Evolutionary conservation across 2,888 invertebrate genomes (phyloP).

Genomic region (Mesoligia furuncula): DNA sequence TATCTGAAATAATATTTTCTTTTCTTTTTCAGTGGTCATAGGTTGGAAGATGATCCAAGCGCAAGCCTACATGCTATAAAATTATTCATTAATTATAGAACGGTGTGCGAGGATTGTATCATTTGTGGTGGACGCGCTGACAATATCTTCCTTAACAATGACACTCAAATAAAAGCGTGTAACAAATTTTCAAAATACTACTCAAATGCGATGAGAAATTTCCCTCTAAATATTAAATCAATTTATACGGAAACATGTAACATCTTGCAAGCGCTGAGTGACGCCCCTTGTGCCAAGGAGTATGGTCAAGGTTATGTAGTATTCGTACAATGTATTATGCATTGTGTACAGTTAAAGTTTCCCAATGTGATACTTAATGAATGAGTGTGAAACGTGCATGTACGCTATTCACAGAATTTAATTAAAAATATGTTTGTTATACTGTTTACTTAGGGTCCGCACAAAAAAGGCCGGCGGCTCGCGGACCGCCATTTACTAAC

Average conservation of each 20-base stretch:
- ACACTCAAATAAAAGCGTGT: conserved; percentile 3
- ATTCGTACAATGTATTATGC: conserved; percentile 29
- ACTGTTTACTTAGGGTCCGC: too few relatives aligned
- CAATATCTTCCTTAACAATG: neutral
- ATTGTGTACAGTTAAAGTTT: conserved; percentile 1
- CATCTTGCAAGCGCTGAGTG: conserved; percentile 15
- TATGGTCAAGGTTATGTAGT: neutral
- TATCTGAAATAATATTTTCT: neutral
- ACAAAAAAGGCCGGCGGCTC: too few relatives aligned
- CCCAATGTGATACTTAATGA: conserved; percentile 21
- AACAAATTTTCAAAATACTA: neutral
- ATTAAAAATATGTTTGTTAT: too few relatives aligned
- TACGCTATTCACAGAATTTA: too few relatives aligned
- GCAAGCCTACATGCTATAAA: neutral
- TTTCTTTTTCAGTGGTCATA: conserved; percentile 40
- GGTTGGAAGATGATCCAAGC: conserved; percentile 2
- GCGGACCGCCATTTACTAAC: too few relatives aligned
- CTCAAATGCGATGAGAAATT: neutral
- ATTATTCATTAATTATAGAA: conserved; percentile 11
- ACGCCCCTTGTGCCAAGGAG: conserved; percentile 30
- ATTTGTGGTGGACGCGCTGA: conserved; percentile 32
- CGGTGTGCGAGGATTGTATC: conserved; percentile 31
- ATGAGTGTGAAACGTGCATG: neutral
- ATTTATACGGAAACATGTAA: conserved; percentile 25
- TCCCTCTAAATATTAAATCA: neutral